Percentiles rank a stretch among this genome's conserved stretches.
phyloP scores from a whole-genome alignment of 1,140 invertebrate genomes.

The Bacillus rossius region DNA sequence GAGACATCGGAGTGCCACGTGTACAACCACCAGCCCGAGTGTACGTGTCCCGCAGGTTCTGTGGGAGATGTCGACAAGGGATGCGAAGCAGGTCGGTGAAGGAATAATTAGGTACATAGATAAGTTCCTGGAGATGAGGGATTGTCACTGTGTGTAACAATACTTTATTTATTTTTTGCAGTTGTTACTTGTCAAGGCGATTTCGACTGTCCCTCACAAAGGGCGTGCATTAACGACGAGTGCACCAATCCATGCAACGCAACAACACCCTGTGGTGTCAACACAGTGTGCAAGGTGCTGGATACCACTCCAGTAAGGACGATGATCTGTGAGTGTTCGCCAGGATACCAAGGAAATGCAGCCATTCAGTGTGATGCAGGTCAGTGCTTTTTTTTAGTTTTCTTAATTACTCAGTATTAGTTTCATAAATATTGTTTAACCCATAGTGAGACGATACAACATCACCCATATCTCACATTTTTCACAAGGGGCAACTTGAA shows the following conservation, averaged over 20 bases:
- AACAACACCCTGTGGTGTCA: conserved; percentile 73
- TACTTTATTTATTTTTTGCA: neutral
- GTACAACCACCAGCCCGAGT: conserved; percentile 68
- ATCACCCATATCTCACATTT: too few relatives aligned
- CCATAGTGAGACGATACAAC: too few relatives aligned
- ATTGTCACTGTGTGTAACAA: neutral
- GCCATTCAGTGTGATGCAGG: conserved; percentile 68
- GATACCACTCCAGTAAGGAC: conserved; percentile 79
- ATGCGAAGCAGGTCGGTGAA: conserved; percentile 42
- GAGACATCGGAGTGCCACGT: conserved; percentile 65
- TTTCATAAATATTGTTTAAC: too few relatives aligned
- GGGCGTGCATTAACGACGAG: conserved; percentile 70
- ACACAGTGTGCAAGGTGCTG: conserved; percentile 71
- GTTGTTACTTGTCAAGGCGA: conserved; percentile 58
- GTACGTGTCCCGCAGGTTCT: conserved; percentile 71
- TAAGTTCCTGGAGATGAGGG: neutral
- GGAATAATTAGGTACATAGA: neutral
- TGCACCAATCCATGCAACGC: conserved; percentile 81
- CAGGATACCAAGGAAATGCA: conserved; percentile 77
- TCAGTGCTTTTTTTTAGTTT: conserved; percentile 33
- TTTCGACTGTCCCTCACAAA: conserved; percentile 73
- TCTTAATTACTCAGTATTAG: too few relatives aligned
- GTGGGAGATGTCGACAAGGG: conserved; percentile 57
- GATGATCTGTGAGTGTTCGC: conserved; percentile 84
- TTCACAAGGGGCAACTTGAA: too few relatives aligned